phyloP scores from a whole-genome alignment of 2,113 vertebrate species.

The Bagarius yarrelli region DNA sequence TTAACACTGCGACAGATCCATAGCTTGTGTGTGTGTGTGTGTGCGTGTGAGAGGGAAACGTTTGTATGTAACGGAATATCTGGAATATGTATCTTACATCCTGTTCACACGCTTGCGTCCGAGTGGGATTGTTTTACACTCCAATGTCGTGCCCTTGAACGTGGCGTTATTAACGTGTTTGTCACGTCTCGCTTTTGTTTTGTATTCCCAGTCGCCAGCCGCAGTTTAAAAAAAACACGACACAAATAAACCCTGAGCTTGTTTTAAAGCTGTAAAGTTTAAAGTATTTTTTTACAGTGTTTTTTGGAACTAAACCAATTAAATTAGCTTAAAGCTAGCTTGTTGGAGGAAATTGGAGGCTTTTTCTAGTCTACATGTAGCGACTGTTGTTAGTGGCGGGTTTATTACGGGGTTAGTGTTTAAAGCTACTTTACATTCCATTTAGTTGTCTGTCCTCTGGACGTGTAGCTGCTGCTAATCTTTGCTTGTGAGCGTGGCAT shows the following conservation, averaged over 20 bases:
- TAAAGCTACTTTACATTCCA: background rate
- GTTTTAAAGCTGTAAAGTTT: background rate
- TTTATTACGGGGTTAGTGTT: background rate
- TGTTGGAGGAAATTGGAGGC: too few relatives aligned
- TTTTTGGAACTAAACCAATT: background rate
- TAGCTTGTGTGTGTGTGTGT: background rate
- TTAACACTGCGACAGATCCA: constrained; percentile 2
- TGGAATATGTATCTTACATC: constrained; percentile 3
- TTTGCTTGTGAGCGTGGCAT: background rate
- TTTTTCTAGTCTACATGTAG: background rate
- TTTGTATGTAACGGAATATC: background rate
- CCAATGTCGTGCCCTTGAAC: constrained; percentile 43
- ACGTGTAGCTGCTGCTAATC: background rate
- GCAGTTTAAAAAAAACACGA: background rate
- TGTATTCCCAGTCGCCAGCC: too few relatives aligned
- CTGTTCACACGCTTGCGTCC: constrained; percentile 22
- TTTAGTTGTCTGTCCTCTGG: background rate
- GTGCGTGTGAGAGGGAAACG: background rate
- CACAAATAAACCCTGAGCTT: background rate
- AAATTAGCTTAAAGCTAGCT: background rate
- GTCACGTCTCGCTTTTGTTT: constrained; percentile 31
- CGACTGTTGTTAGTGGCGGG: background rate
- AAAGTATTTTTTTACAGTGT: background rate
- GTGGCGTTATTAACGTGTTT: constrained; percentile 30
- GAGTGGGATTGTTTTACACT: constrained; percentile 23